A percentile compares a stretch with the other conserved stretches of the same genome.
Evolutionary conservation across 2,113 vertebrate genomes (phyloP).

Genomic region (Suncus etruscus): DNA sequence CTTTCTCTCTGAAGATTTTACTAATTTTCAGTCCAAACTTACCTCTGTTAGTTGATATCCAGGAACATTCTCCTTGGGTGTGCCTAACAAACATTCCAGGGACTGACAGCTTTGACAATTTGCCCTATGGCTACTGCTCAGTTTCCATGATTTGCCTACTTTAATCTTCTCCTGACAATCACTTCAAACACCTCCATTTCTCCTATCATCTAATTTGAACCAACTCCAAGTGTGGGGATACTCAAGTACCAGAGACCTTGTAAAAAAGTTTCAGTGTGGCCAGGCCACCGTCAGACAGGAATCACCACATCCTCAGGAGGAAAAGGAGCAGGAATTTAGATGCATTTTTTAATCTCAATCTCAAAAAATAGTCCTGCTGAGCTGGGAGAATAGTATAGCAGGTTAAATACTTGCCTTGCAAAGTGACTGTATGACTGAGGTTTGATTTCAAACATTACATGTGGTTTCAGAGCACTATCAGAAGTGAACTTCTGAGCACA

Average conservation of each 20-base stretch:
- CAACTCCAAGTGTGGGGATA: constrained; percentile 50
- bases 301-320: neutral
- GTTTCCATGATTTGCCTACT: constrained; percentile 60
- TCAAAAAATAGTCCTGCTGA: constrained; percentile 21
- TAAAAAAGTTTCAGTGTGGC: neutral
- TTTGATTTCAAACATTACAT: too few relatives aligned
- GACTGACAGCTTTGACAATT: constrained; percentile 73
- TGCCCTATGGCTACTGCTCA: constrained; percentile 64
- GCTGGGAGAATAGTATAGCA: too few relatives aligned
- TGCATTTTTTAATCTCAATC: constrained; percentile 14
- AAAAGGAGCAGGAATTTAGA: neutral
- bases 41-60: constrained; percentile 44
- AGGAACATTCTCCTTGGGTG: constrained; percentile 16
- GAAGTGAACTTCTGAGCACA: too few relatives aligned
- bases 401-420: too few relatives aligned
- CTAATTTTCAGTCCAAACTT: constrained; percentile 37
- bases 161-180: constrained; percentile 75
- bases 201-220: constrained; percentile 81
- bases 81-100: neutral
- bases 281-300: neutral
- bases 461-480: too few relatives aligned
- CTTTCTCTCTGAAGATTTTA: constrained; percentile 55
- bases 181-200: constrained; percentile 53
- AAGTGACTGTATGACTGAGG: too few relatives aligned
- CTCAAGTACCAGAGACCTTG: constrained; percentile 48